A percentile compares a stretch with the other conserved stretches of the same genome.
phyloP scores from a whole-genome alignment of 2,113 vertebrate species.

The Sceloporus tristichus region DNA sequence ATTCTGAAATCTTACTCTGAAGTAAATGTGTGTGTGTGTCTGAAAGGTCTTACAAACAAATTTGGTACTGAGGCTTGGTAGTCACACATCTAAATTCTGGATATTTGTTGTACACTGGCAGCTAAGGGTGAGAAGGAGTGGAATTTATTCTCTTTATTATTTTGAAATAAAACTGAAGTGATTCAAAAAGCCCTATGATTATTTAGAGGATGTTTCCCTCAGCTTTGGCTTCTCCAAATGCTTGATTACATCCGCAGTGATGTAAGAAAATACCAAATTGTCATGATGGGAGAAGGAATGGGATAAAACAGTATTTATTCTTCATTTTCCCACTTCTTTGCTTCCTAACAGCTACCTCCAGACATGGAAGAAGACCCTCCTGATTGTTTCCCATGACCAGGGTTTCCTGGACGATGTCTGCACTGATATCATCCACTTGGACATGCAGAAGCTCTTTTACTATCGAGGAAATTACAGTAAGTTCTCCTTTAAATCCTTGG shows the following conservation, averaged over 20 bases:
- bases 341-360: constrained; percentile 86
- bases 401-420: constrained; percentile 95
- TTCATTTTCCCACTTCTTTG: neutral
- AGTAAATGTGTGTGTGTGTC: too few species aligned
- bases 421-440: constrained; percentile 91
- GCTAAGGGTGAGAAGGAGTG: too few species aligned
- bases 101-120: too few species aligned
- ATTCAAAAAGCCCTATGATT: neutral
- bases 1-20: too few species aligned
- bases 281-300: neutral
- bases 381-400: constrained; percentile 95
- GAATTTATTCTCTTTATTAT: too few species aligned
- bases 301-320: too few species aligned
- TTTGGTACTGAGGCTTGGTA: too few species aligned
- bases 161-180: neutral
- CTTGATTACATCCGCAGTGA: neutral
- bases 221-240: neutral
- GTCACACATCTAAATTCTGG: too few species aligned
- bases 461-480: constrained; percentile 93
- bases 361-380: constrained; percentile 92
- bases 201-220: neutral
- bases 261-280: too few species aligned
- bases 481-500: constrained; percentile 41
- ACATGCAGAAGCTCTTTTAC: constrained; percentile 90
- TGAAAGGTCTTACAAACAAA: too few species aligned